Conservation (phyloP, 2,797 vertebrate genomes). For the Sciurus vulgaris region DNA sequence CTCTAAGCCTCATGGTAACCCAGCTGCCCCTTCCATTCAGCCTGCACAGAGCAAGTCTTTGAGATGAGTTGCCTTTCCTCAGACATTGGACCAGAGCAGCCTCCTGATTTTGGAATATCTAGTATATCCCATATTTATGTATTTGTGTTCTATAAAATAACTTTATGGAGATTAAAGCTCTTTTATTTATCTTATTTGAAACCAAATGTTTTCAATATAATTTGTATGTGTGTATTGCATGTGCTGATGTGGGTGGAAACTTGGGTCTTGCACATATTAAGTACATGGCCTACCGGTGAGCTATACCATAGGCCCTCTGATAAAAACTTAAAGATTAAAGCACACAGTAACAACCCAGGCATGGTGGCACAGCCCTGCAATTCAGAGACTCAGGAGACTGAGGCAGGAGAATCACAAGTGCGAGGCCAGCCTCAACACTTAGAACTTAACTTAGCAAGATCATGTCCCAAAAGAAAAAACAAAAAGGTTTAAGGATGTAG, state of each 20-base stretch:
- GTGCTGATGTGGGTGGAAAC: not conserved
- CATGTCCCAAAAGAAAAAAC: too few relatives aligned
- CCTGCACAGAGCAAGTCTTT: not conserved
- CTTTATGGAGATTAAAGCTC: not conserved
- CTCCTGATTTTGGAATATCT: not conserved
- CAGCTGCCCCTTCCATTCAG: not conserved
- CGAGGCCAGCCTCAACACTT: too few relatives aligned
- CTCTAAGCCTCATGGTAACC: not conserved
- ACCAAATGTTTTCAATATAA: not conserved
- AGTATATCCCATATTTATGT: not conserved
- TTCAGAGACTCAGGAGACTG: too few relatives aligned
- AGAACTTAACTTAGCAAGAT: too few relatives aligned
- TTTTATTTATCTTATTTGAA: constrained; percentile 56
- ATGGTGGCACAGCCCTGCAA: too few relatives aligned
- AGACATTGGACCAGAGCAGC: not conserved
- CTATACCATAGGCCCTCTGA: not conserved
- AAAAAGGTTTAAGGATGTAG: too few relatives aligned
- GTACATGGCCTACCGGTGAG: not conserved
- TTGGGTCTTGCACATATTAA: not conserved
- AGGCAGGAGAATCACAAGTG: too few relatives aligned
- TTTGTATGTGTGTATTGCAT: not conserved
- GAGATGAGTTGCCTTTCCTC: not conserved
- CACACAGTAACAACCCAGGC: too few relatives aligned
- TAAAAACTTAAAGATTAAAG: not conserved
- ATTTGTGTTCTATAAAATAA: constrained; percentile 3